These are phyloP conservation scores for Malurus splendens DNA, from an alignment of 2,797 vertebrate genomes.

Conservation along the genomic window DNA sequence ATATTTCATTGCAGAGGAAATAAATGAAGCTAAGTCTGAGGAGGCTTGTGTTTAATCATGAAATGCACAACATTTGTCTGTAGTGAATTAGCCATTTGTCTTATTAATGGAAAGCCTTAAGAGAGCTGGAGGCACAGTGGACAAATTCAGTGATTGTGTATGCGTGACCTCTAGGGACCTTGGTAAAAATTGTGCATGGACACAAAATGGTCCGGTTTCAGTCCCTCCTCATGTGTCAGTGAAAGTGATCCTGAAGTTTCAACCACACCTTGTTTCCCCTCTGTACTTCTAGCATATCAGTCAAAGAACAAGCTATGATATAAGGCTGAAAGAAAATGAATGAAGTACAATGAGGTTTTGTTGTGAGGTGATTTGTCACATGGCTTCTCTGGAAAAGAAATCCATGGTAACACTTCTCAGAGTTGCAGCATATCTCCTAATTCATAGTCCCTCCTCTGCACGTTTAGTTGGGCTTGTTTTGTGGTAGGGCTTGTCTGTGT, in stretches of 20 bases:
- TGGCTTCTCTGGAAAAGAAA: background rate
- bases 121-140: background rate
- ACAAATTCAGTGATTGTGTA: background rate
- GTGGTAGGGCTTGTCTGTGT: background rate
- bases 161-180: conserved; percentile 12
- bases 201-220: background rate
- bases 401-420: background rate
- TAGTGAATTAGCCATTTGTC: conserved; percentile 63
- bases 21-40: conserved; percentile 53
- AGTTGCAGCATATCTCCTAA: background rate
- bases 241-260: background rate
- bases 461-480: background rate
- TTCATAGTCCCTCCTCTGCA: background rate
- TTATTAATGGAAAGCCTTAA: conserved; percentile 43
- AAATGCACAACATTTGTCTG: conserved; percentile 58
- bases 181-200: background rate
- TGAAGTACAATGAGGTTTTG: background rate
- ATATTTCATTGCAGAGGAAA: conserved; percentile 66
- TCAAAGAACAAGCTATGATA: background rate
- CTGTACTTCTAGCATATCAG: background rate
- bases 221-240: background rate
- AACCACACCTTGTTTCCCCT: background rate
- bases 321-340: background rate
- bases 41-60: conserved; percentile 64
- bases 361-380: conserved; percentile 4